Evolutionary conservation across 2,888 invertebrate species (phyloP).

Genomic region (Apodemia duryi): DNA sequence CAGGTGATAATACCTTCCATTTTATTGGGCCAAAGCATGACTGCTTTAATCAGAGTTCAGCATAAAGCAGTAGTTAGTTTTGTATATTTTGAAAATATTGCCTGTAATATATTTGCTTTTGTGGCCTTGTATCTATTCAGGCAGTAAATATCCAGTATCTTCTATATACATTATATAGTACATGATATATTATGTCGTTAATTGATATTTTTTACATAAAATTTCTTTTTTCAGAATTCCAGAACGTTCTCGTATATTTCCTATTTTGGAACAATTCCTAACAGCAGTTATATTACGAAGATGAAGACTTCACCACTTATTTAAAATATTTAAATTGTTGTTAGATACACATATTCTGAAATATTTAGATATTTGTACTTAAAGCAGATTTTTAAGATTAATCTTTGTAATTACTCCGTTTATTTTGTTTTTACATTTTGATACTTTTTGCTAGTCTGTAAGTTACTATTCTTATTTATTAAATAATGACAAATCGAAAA

Average conservation of each 20-base stretch:
- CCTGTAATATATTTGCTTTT: conserved; percentile 14
- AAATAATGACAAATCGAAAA: neutral
- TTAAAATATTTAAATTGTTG: neutral
- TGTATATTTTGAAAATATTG: conserved; percentile 19
- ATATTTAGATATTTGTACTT: no score
- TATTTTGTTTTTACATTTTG: neutral
- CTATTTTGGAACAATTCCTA: conserved; percentile 60
- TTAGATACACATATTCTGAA: neutral
- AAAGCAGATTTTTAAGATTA: neutral
- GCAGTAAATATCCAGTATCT: conserved; percentile 5
- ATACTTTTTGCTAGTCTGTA: neutral
- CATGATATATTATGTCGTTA: neutral
- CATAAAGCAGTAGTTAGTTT: conserved; percentile 37
- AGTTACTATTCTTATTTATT: neutral
- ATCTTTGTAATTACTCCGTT: neutral
- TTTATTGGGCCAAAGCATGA: conserved; percentile 69
- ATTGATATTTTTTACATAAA: conserved; percentile 1
- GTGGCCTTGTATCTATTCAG: conserved; percentile 14
- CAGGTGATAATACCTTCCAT: conserved; percentile 75
- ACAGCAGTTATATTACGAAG: conserved; percentile 13
- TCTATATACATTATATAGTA: no score
- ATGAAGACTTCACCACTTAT: conserved; percentile 13
- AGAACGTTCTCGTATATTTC: conserved; percentile 68
- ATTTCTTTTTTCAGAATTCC: conserved; percentile 66
- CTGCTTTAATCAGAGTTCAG: conserved; percentile 47